Base-by-base conservation (phyloP, 2,888 invertebrate genomes). In the Mythimna lalbum region DNA sequence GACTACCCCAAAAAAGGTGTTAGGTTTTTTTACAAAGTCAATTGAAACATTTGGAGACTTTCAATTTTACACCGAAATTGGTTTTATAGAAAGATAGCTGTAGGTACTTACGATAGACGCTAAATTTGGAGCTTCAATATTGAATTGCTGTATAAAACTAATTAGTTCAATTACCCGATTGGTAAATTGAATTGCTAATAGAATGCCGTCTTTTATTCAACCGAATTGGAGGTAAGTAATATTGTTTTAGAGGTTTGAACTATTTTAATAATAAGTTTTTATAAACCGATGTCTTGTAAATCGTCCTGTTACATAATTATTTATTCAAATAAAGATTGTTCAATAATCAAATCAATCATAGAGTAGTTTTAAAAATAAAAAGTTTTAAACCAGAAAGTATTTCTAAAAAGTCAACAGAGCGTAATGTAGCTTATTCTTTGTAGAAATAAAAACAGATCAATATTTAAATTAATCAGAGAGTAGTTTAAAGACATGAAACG, bases 51-150 rank as follows among this genome's bases (percentile, higher is more conserved):
- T 55, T 63, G 47, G 19, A 69, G 66, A 61, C 65, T 80, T 77
- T 78, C 72, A 83, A 74, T 56, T 81, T 81, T 62, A 76, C 60
- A 43, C 61, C 69, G 47, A 71, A 81, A 83, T 77, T 84, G 82
- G 72, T 78, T 85, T 72, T 71, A 68, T 64, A 52, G 64, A 73
- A 78, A 81, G 71, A 80, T 80, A 81, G 82, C 77, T 80, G 23
- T 73, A 21, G 3, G 36, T 83, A 68, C 17, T 43, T 17, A 17
- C 80, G 75, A 78, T 79, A 73, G 75, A 75, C 68, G 73, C 64
- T 79, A 72, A 78, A 84, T 83, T 82, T 72, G 63, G 71, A 71
- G 76, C 57, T 68, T 63, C 55, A 12, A 65, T 65, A 60, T 62
- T 55, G 27, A 79, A 81, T 63, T 59, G 60, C 39, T 73, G 59